Evolutionary conservation across 2,888 invertebrate genomes (phyloP), one percentile per base, ranked within the genome.

Genomic region (Cotesia congregata): DNA sequence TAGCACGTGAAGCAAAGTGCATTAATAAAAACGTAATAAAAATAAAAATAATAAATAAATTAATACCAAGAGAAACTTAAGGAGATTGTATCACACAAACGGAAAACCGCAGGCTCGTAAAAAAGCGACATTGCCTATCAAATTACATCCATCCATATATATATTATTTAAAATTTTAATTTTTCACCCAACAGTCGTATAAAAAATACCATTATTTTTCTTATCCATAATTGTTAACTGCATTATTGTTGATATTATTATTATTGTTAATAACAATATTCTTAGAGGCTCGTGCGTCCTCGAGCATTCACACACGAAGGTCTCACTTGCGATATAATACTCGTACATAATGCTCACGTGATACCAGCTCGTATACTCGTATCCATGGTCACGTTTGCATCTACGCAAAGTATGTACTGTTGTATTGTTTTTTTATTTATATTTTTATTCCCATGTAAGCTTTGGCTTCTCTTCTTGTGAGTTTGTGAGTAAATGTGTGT

Each of bases 381-480:
- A 71, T 75, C 75, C 70, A 75, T 75, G 75, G 70, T 75, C 75
- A 75, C 75, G 75, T 76, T 72, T 76, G 76, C 72, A 67, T 67
- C 72, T 41, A 70, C 69, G 39, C 73, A 50, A 65, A 65, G 38
- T 30, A 38, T 12, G 30, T 65, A 30, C 12, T 65, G 30, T 65
- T 62, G 62, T 62, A 62, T 62, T 62, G 17, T 62, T 62, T 17
- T 20, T 17, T 17, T 5, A 62, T n/a, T n/a, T 20, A 1, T 65
- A 30, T 30, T 30, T 30, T 65, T 65, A 38, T 30, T 65, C 62
- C 20, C 62, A 20, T 62, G 62, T 62, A 15, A 12, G 20, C 64
- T 12, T 7, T 6, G 20, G 50, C 30, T 30, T 30, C 3, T 60
- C 61, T 71, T 41, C 9, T 39, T 72, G 60, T 72, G 9, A 12